Percentiles rank a stretch among this genome's conserved stretches.
These are phyloP conservation scores for Poicephalus gulielmi DNA, from an alignment of 2,113 vertebrate species.

Conservation along the genomic window DNA sequence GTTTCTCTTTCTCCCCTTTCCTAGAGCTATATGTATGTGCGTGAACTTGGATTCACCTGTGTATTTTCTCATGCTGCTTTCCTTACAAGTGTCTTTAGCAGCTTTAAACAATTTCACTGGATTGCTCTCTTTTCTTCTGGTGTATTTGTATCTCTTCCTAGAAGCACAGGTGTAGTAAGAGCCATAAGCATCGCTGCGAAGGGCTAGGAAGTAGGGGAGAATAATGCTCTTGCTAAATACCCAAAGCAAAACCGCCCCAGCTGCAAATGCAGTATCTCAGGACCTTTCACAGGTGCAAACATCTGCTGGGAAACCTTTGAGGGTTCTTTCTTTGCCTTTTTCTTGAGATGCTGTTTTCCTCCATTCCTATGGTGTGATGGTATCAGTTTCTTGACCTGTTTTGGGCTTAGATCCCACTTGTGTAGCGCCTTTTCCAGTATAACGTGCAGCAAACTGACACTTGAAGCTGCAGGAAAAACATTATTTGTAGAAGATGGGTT, in stretches of 20 bases:
- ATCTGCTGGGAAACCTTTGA: not conserved
- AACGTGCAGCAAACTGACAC: accelerated
- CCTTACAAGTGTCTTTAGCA: not conserved
- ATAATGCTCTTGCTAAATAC: not conserved
- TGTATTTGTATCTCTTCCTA: not conserved
- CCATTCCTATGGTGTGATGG: accelerated
- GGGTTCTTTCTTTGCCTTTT: accelerated
- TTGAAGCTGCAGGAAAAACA: not conserved
- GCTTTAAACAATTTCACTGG: not conserved
- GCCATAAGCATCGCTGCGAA: not conserved
- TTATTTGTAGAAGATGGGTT: not conserved
- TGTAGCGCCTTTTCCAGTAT: not conserved
- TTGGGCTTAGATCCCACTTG: not conserved
- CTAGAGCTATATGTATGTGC: not conserved
- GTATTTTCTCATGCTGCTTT: not conserved
- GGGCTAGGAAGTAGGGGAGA: not conserved
- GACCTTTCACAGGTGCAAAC: not conserved
- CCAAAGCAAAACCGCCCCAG: not conserved
- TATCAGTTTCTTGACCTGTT: accelerated
- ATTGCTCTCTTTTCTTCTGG: not conserved
- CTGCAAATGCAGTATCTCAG: not conserved
- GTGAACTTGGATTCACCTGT: not conserved
- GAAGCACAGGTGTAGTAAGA: not conserved
- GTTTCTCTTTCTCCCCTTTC: not conserved
- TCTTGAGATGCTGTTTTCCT: not conserved